Conservation (phyloP, 2,797 vertebrate genomes). For the Champsocephalus esox region DNA sequence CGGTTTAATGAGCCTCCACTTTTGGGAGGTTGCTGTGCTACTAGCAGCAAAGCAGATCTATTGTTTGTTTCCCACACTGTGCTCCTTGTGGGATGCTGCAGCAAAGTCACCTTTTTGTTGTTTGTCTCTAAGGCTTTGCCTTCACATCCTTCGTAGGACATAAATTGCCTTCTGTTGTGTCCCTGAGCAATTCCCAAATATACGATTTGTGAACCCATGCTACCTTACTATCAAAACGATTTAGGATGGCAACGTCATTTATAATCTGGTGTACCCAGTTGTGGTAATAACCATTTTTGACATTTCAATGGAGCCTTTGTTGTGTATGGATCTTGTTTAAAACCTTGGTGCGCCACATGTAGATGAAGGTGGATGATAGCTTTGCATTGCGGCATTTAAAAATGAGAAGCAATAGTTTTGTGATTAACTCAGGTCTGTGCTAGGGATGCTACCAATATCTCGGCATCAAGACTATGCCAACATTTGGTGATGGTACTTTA, state of each 20-base stretch:
- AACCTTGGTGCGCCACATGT: background rate
- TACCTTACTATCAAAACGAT: background rate
- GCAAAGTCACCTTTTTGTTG: conserved; percentile 10
- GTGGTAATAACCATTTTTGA: background rate
- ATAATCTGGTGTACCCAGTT: background rate
- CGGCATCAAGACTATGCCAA: too few relatives aligned
- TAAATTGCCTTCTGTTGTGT: background rate
- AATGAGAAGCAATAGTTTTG: background rate
- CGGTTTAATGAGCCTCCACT: conserved; percentile 11
- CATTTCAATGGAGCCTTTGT: background rate
- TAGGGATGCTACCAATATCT: too few relatives aligned
- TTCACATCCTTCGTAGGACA: background rate
- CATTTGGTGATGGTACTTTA: too few relatives aligned
- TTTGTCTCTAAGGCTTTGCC: background rate
- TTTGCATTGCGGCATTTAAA: background rate
- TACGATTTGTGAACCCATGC: background rate
- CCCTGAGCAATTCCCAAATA: background rate
- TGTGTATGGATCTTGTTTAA: background rate
- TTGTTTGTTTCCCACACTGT: background rate
- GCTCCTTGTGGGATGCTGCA: background rate
- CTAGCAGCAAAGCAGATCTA: background rate
- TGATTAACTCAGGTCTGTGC: background rate
- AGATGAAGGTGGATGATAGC: background rate
- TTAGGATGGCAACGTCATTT: background rate
- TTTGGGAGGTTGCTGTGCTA: background rate